A percentile compares a stretch with the other conserved stretches of the same genome.
These are phyloP conservation scores for Zalophus californianus DNA, from an alignment of 2,797 vertebrate genomes.

Conservation along the genomic window DNA sequence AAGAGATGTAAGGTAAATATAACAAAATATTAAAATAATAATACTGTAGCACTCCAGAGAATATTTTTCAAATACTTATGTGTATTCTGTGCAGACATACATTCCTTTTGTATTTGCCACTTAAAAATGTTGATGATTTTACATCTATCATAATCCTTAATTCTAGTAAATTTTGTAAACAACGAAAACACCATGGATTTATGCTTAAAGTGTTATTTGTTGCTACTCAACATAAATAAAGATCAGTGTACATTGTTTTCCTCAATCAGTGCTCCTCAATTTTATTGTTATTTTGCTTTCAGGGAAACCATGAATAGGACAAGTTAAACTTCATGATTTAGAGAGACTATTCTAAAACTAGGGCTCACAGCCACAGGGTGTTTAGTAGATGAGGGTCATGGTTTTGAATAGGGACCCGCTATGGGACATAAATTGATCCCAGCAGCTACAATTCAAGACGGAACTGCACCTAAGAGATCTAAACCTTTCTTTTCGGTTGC, in stretches of 20 bases:
- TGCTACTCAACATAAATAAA: neutral
- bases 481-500: neutral
- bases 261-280: neutral
- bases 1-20: neutral
- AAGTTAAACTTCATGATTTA: neutral
- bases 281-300: neutral
- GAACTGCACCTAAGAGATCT: neutral
- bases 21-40: neutral
- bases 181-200: neutral
- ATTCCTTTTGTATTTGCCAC: neutral
- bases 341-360: neutral
- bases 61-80: neutral
- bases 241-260: neutral
- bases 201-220: neutral
- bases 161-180: neutral
- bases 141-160: neutral
- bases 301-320: neutral
- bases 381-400: neutral
- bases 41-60: neutral
- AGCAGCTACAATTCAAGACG: neutral
- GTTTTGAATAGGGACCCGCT: neutral
- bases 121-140: neutral
- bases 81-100: neutral
- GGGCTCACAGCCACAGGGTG: neutral
- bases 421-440: neutral